Evolutionary conservation across 2,888 invertebrate species (phyloP).

Genomic region (Petrolisthes cinctipes): DNA sequence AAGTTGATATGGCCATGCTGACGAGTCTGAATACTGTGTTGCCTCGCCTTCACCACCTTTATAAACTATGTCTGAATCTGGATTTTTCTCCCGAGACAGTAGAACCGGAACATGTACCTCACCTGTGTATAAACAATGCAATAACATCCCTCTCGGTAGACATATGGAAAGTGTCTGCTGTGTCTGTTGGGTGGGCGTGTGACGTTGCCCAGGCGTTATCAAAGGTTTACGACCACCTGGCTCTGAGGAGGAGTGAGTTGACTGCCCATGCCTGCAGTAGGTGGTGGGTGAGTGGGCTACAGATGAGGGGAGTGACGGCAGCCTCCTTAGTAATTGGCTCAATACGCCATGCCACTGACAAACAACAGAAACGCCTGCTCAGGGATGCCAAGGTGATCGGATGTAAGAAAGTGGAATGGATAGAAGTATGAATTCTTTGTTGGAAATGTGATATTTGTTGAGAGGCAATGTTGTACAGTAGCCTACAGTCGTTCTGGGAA

Average conservation of each 20-base stretch:
- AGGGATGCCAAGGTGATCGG: constrained; percentile 14
- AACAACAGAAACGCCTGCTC: constrained; percentile 7
- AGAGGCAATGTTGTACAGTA: too few relatives aligned
- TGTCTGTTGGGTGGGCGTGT: constrained; percentile 34
- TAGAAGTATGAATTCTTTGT: constrained; percentile 22
- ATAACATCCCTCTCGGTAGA: constrained; percentile 29
- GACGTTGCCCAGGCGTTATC: constrained; percentile 28
- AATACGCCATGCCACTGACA: background rate
- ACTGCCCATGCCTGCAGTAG: constrained; percentile 1
- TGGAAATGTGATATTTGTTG: too few relatives aligned
- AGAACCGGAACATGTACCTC: constrained; percentile 15
- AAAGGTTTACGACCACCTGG: constrained; percentile 34
- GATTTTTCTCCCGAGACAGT: constrained; percentile 25
- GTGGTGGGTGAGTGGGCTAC: constrained; percentile 46
- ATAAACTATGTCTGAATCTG: constrained; percentile 42
- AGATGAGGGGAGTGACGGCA: constrained; percentile 8
- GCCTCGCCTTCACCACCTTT: constrained; percentile 7
- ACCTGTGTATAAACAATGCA: constrained; percentile 9
- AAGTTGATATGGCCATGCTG: constrained; percentile 26
- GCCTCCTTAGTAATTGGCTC: constrained; percentile 48
- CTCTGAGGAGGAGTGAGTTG: constrained; percentile 41
- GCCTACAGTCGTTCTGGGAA: too few relatives aligned
- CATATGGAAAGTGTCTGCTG: constrained; percentile 37
- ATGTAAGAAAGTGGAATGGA: constrained; percentile 41
- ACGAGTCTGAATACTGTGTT: constrained; percentile 25